Evolutionary conservation across 1,140 invertebrate genomes (phyloP).

Genomic region (Pteromalus puparum): DNA sequence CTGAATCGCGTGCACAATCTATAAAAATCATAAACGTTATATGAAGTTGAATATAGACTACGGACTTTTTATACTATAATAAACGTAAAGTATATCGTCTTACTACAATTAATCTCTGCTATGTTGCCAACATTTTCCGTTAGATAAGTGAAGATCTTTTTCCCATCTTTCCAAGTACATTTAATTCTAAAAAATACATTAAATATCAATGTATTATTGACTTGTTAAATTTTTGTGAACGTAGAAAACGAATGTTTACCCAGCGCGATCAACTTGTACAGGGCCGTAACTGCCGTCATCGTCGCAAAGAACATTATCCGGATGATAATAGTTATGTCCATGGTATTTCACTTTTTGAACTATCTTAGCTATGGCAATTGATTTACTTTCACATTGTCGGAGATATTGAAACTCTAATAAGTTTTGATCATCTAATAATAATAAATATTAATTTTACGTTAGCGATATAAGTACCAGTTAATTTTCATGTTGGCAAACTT

Average conservation of each 20-base stretch:
- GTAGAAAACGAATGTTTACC: no score
- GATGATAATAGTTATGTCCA: constrained; percentile 53
- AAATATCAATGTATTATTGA: constrained; percentile 26
- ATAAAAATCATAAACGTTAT: constrained; percentile 38
- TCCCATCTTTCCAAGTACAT: constrained; percentile 61
- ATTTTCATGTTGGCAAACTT: constrained; percentile 50
- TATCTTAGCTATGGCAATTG: constrained; percentile 57
- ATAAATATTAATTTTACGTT: neutral
- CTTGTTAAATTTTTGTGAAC: neutral
- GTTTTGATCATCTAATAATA: constrained; percentile 50
- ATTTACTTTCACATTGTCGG: constrained; percentile 66
- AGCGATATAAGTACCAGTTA: neutral
- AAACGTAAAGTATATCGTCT: constrained; percentile 40
- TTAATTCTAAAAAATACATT: constrained; percentile 56
- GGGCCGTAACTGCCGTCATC: constrained; percentile 62
- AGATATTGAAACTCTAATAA: constrained; percentile 59
- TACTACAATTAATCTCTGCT: constrained; percentile 60
- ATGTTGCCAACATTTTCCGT: constrained; percentile 46
- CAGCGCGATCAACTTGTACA: constrained; percentile 18
- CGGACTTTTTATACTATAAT: neutral
- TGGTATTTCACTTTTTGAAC: constrained; percentile 56
- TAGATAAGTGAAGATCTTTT: constrained; percentile 56
- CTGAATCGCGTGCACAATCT: constrained; percentile 64
- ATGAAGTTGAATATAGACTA: neutral
- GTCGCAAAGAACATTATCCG: constrained; percentile 59